Base-by-base conservation (phyloP, 1,140 invertebrate species). In the Streblospio benedicti region DNA sequence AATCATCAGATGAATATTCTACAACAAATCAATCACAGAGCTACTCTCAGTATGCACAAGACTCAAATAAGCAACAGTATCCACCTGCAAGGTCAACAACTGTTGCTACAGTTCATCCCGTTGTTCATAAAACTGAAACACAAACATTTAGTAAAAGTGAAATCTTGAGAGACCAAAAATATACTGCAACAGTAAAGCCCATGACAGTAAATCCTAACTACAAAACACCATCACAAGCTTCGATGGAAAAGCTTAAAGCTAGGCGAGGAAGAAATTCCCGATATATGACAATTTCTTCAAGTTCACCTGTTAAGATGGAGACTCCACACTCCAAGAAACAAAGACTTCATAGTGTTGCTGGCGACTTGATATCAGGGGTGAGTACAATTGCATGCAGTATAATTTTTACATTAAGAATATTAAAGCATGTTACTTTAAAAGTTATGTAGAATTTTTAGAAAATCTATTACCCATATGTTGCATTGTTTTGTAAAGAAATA, bases 261-360 rank as follows among this genome's bases (percentile, higher is more conserved):
- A 18, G 23, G 45, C 12, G 45, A 18, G 27, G 50, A 6, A 25
- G 30, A 18, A 52, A 6, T 3, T 20, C 25, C 18, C 80, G 91
- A 53, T 90, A 91, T 75, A 86, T 91, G 71, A 94, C 91, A 0
- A 89, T 92, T 4, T 90, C 90, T 9, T 84, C 83, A 72, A 84
- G 82, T 70, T 76, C 82, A 66, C 83, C 82, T 3, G 64, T 70
- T 6, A 71, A 67, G 43, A 33, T 75, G 56, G 76, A 76, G 49
- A 65, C 49, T 28, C 9, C 9, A 38, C 53, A 53, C 88, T 86
- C 3, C 72, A 90, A 3, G 69, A 84, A 57, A 85, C 85, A 4
- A 74, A 72, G 56, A 85, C 87, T n/a, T 87, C 89, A 1, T 89
- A 91, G 18, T 0, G 35, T 38, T 43, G 53, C 53, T 38, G 53